Evolutionary conservation across 1,140 invertebrate species (phyloP).

Genomic region (Hyphantria cunea): DNA sequence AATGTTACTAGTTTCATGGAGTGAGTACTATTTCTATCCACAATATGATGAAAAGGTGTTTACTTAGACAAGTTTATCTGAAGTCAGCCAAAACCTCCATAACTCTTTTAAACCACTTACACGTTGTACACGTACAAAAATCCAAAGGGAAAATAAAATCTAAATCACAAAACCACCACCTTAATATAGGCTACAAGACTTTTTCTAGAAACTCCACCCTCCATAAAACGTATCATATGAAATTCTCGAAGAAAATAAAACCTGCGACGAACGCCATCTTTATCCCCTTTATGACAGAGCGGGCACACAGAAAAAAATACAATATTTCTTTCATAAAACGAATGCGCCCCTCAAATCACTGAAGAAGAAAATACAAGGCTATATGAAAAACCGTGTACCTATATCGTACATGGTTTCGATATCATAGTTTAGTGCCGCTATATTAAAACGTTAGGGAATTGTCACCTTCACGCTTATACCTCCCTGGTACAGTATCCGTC

Average conservation of each 20-base stretch:
- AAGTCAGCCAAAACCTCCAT: no score
- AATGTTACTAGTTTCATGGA: no score
- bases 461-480: neutral
- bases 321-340: conserved; percentile 31
- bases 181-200: neutral
- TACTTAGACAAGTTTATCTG: no score
- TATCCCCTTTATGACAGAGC: conserved; percentile 33
- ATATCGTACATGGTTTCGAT: conserved; percentile 3
- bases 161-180: neutral
- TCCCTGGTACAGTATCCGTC: neutral
- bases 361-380: conserved; percentile 28
- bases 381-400: conserved; percentile 24
- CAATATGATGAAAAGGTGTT: no score
- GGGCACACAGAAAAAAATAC: conserved; percentile 27
- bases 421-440: conserved; percentile 18
- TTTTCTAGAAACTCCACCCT: conserved; percentile 8
- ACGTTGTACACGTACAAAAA: no score
- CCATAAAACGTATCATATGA: conserved; percentile 31
- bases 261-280: conserved; percentile 21
- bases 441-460: conserved; percentile 5
- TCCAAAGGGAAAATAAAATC: neutral
- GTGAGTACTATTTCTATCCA: no score
- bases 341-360: conserved; percentile 24
- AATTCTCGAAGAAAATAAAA: conserved; percentile 37
- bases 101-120: no score